Base-by-base conservation (phyloP, 2,797 vertebrate genomes). In the Poecilia picta region DNA sequence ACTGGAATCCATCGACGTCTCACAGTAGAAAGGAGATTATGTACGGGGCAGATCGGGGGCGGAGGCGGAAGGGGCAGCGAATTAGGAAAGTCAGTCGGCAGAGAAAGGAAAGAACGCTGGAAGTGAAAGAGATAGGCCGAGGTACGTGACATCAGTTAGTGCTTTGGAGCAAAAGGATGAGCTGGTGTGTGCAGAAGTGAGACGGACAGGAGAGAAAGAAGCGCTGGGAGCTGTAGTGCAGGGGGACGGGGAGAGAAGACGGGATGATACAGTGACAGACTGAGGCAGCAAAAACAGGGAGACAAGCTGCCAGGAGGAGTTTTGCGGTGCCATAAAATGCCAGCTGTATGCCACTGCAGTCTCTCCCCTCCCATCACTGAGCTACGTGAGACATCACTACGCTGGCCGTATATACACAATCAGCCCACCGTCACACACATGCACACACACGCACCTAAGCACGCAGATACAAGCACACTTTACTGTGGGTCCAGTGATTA, bases 311-410 rank as follows among this genome's bases (percentile, higher is more conserved):
- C 82, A 84, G 76, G 55, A 84, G 75, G 81, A 83, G 80, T 77
- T 87, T 68, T 80, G 87, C 33, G 43, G 89, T 78, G 79, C 86
- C 81, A 88, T 95, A 93, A 95, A 94, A 89, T 70, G 89, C 84
- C 91, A 95, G 91, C 89, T 91, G 92, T 82, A 91, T 83, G 75
- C 87, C 89, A 76, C 88, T 85, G 90, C 88, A 88, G 90, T 90
- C 84, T 85, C 88, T 83, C 82, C 85, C 81, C 82, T 83, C 88
- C 91, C 81, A 81, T 89, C 87, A 68, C 85, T 15, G 73, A 1
- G 7, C 77, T 41, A 47, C 79, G 49, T 87, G 90, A 92, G 76
- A 92, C 90, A 93, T 90, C 85, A 79, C 90, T 71, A 79, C 84
- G 83, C 84, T 78, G 83, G 82, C 73, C 79, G 85, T 80, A 81